Evolutionary conservation across 2,113 vertebrate species (phyloP).

Genomic region (Galemys pyrenaicus): DNA sequence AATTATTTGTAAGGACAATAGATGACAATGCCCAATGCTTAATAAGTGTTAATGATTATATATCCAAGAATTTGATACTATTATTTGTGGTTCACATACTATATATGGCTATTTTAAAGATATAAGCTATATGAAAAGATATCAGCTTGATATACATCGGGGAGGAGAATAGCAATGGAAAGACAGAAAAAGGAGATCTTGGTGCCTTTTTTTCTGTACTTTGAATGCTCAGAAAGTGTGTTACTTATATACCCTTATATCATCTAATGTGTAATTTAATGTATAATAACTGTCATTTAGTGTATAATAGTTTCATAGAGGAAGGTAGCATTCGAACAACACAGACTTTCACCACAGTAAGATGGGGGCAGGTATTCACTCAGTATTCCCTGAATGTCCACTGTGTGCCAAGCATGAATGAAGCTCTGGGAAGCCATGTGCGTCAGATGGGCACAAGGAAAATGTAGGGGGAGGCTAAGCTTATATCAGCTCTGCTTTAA

Average conservation of each 20-base stretch:
- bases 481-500: background rate
- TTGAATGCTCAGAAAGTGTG: background rate
- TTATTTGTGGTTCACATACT: background rate
- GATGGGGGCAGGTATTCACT: background rate
- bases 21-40: background rate
- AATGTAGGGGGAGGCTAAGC: background rate
- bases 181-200: background rate
- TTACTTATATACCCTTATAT: background rate
- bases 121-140: too few relatives aligned
- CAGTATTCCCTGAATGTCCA: background rate
- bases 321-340: background rate
- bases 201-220: background rate
- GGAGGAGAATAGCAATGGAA: background rate
- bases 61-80: background rate
- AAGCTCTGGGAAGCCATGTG: background rate
- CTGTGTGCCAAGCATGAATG: background rate
- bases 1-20: background rate
- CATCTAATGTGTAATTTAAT: too few relatives aligned
- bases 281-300: background rate
- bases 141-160: background rate
- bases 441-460: rapidly evolving
- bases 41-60: background rate
- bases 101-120: background rate
- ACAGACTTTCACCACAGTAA: background rate
- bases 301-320: background rate